Conservation (phyloP, 2,888 invertebrate species). For the Cryptus armator region DNA sequence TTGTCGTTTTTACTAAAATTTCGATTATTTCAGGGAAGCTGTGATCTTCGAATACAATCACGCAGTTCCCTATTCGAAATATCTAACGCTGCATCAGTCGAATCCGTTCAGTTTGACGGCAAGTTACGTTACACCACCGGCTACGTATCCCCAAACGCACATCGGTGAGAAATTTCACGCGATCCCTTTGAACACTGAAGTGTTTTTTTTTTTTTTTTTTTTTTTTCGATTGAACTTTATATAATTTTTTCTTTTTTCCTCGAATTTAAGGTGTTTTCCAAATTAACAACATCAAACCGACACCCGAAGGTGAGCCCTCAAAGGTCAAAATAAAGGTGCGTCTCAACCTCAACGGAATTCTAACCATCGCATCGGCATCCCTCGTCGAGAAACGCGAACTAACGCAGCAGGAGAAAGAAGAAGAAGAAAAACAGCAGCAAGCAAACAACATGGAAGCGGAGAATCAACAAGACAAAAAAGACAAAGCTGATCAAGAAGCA, state of each 20-base stretch:
- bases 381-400: constrained; percentile 89
- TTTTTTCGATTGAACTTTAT: constrained; percentile 2
- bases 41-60: constrained; percentile 97
- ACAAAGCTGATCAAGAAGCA: constrained; percentile 82
- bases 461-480: constrained; percentile 77
- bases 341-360: constrained; percentile 96
- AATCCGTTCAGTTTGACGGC: constrained; percentile 96
- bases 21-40: constrained; percentile 89
- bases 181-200: background rate
- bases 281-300: constrained; percentile 94
- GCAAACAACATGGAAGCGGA: constrained; percentile 76
- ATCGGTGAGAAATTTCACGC: constrained; percentile 88
- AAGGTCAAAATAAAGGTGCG: constrained; percentile 98
- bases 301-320: constrained; percentile 95
- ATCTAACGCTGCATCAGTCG: constrained; percentile 96
- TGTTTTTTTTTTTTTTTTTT: background rate
- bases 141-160: constrained; percentile 90
- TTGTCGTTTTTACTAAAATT: background rate
- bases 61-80: constrained; percentile 96
- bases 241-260: constrained; percentile 5
- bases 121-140: constrained; percentile 91
- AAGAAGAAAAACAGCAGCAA: constrained; percentile 79
- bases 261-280: constrained; percentile 89
- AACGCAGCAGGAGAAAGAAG: constrained; percentile 83
- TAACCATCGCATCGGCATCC: constrained; percentile 94